phyloP scores from a whole-genome alignment of 2,797 vertebrate genomes.

The Rhinatrema bivittatum region DNA sequence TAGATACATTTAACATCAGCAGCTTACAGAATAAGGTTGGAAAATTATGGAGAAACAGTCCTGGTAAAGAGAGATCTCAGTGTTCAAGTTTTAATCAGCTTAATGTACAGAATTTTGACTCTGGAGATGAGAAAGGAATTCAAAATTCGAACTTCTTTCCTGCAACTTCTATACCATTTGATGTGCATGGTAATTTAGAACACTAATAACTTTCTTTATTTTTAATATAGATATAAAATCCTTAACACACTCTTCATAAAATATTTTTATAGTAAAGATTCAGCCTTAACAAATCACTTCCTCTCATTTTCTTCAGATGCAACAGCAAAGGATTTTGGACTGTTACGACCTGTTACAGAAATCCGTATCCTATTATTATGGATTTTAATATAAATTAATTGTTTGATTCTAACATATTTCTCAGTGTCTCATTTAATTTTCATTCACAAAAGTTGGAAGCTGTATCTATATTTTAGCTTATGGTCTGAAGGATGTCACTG shows the following conservation, averaged over 20 bases:
- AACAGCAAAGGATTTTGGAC: slow-evolving; percentile 43
- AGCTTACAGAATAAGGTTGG: too few relatives aligned
- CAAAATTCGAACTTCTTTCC: slow-evolving; percentile 33
- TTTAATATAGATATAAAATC: slow-evolving; percentile 12
- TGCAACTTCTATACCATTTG: slow-evolving; percentile 28
- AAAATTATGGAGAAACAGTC: slow-evolving; percentile 18
- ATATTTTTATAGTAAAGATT: neutral
- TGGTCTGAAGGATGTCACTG: too few relatives aligned
- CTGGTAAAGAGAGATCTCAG: slow-evolving; percentile 14
- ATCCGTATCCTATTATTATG: slow-evolving; percentile 90
- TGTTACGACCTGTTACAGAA: slow-evolving; percentile 82
- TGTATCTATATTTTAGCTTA: too few relatives aligned
- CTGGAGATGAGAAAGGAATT: slow-evolving; percentile 24
- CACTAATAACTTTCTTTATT: slow-evolving; percentile 14
- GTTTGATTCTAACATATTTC: too few relatives aligned
- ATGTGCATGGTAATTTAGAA: slow-evolving; percentile 47
- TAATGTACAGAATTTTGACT: slow-evolving; percentile 16
- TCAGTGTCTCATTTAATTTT: too few relatives aligned
- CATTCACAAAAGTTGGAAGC: too few relatives aligned
- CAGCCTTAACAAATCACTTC: slow-evolving; percentile 1
- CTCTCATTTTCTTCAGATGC: slow-evolving; percentile 49
- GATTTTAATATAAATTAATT: neutral
- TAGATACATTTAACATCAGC: slow-evolving; percentile 7
- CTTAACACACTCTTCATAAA: neutral
- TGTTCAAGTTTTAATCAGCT: slow-evolving; percentile 27